Percentiles rank a stretch among this genome's conserved stretches.
These are phyloP conservation scores for Spizella passerina DNA, from an alignment of 2,797 vertebrate species.

Conservation along the genomic window DNA sequence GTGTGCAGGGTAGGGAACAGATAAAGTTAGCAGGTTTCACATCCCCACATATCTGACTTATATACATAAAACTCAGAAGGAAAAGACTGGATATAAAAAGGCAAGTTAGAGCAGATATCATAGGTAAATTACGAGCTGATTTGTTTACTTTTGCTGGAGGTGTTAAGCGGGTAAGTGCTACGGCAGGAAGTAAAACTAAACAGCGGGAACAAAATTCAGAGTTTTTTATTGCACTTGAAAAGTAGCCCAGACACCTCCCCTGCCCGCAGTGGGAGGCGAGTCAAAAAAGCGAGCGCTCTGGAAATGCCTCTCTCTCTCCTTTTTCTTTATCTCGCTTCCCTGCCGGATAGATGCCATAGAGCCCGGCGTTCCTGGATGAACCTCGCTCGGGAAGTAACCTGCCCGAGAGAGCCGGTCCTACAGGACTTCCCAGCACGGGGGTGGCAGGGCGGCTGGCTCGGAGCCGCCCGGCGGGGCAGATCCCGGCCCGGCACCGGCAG, in stretches of 20 bases:
- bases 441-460: background rate
- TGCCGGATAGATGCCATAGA: background rate
- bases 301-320: background rate
- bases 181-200: constrained; percentile 65
- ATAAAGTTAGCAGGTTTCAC: constrained; percentile 20
- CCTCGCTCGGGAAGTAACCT: background rate
- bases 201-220: constrained; percentile 33
- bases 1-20: background rate
- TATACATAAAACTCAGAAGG: background rate
- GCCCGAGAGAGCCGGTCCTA: constrained; percentile 26
- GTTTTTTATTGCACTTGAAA: constrained; percentile 42
- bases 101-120: constrained; percentile 58
- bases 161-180: constrained; percentile 21
- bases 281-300: background rate
- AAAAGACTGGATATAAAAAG: constrained; percentile 1
- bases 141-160: constrained; percentile 69
- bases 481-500: background rate
- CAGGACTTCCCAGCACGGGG: background rate
- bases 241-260: constrained; percentile 24
- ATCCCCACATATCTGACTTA: background rate
- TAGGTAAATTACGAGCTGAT: constrained; percentile 48
- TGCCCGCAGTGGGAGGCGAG: background rate
- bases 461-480: background rate
- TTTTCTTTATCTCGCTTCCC: background rate
- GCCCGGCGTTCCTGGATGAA: background rate